These are phyloP conservation scores for Pocota personata DNA, from an alignment of 2,888 invertebrate species.

Conservation along the genomic window DNA sequence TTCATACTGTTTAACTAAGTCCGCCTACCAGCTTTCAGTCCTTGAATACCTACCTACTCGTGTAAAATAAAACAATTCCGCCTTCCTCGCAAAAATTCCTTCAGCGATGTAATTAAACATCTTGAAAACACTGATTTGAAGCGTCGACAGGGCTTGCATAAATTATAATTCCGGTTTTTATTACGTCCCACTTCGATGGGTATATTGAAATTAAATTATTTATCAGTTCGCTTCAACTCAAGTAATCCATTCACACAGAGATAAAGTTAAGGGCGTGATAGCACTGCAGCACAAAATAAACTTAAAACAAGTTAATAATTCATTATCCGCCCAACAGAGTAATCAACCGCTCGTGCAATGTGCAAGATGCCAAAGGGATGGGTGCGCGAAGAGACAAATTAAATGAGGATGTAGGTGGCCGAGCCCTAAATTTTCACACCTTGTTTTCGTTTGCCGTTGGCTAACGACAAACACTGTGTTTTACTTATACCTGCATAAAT, in stretches of 20 bases:
- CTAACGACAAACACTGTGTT: neutral
- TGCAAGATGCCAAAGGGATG: slow-evolving; percentile 2
- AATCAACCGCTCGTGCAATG: slow-evolving; percentile 28
- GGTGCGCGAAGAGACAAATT: neutral
- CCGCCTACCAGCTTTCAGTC: no score
- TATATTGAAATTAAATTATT: slow-evolving; percentile 50
- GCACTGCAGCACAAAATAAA: slow-evolving; percentile 37
- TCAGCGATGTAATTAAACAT: neutral
- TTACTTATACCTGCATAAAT: slow-evolving; percentile 9
- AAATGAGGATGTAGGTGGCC: slow-evolving; percentile 1
- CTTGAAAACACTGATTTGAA: neutral
- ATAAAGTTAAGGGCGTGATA: neutral
- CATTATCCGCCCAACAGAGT: slow-evolving; percentile 45
- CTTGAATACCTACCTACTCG: neutral
- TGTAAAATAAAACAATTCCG: neutral
- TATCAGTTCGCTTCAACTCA: slow-evolving; percentile 7
- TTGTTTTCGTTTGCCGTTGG: neutral
- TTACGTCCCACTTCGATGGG: neutral
- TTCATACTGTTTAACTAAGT: no score
- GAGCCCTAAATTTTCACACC: slow-evolving; percentile 13
- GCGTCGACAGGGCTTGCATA: neutral
- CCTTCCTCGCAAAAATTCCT: neutral
- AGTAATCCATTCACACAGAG: neutral
- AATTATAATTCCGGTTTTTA: neutral
- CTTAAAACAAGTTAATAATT: slow-evolving; percentile 51